A percentile compares a stretch with the other conserved stretches of the same genome.
Conservation (phyloP, 2,797 vertebrate species). For the Poliocrania exsul region DNA sequence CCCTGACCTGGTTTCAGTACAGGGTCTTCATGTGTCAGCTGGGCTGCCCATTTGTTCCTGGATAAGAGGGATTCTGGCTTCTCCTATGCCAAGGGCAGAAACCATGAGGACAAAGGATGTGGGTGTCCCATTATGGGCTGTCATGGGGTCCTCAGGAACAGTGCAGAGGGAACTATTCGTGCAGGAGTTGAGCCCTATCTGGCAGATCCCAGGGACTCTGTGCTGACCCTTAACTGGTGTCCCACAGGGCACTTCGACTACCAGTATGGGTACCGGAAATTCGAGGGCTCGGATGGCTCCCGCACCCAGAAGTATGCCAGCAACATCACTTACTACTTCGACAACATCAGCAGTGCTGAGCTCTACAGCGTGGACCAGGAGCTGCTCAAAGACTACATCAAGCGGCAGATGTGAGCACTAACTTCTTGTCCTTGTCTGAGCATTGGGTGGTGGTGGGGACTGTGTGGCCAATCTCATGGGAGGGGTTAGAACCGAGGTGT, state of each 20-base stretch:
- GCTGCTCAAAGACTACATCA: constrained; percentile 98
- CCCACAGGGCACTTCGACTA: constrained; percentile 91
- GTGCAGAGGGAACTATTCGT: not conserved
- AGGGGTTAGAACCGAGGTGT: fast-evolving
- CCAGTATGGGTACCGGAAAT: constrained; percentile 91
- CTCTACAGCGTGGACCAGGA: constrained; percentile 93
- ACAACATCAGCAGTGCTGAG: constrained; percentile 96
- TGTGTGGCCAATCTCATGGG: fast-evolving
- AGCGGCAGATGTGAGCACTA: constrained; percentile 93
- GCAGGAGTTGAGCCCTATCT: not conserved
- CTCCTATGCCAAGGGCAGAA: not conserved
- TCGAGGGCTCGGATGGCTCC: constrained; percentile 85
- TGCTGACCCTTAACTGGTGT: not conserved
- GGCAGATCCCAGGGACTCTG: not conserved
- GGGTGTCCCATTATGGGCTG: not conserved
- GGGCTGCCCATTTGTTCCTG: not conserved
- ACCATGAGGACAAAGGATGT: not conserved
- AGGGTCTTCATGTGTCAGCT: fast-evolving
- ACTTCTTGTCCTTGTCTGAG: not conserved
- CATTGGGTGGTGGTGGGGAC: not conserved
- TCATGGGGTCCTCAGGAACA: fast-evolving
- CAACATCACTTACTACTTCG: constrained; percentile 96
- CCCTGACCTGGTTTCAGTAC: not conserved
- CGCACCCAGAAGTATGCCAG: constrained; percentile 88
- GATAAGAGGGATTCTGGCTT: not conserved